Percentiles rank a stretch among this genome's conserved stretches.
These are phyloP conservation scores for Hypsopygia costalis DNA, from an alignment of 2,888 invertebrate genomes.

Conservation along the genomic window DNA sequence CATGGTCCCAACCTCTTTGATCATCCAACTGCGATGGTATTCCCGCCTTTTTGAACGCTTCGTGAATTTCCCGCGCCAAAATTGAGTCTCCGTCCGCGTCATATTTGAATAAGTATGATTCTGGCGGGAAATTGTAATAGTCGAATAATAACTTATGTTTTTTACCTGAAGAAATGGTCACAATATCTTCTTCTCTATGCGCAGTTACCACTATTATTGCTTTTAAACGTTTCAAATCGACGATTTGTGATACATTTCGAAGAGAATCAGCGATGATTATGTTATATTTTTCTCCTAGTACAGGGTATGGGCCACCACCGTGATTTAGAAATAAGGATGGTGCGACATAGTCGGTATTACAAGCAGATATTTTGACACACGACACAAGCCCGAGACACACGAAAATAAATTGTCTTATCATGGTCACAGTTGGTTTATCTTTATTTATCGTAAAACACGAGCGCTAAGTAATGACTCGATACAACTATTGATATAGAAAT, in stretches of 20 bases:
- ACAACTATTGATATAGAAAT: too few relatives aligned
- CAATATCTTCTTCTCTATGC: conserved; percentile 39
- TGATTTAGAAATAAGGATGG: conserved; percentile 47
- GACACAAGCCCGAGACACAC: too few relatives aligned
- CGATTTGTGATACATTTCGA: conserved; percentile 28
- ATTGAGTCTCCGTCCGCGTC: conserved; percentile 34
- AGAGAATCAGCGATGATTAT: conserved; percentile 33
- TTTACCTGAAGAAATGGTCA: conserved; percentile 37
- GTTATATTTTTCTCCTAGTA: conserved; percentile 36
- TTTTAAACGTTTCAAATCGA: conserved; percentile 30
- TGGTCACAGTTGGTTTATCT: too few relatives aligned
- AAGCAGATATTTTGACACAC: conserved; percentile 7
- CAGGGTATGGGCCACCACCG: conserved; percentile 41
- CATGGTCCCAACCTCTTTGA: conserved; percentile 49
- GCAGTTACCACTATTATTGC: conserved; percentile 43
- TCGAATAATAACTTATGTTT: conserved; percentile 36
- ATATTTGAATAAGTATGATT: conserved; percentile 40
- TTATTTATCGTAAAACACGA: too few relatives aligned
- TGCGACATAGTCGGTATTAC: conserved; percentile 20
- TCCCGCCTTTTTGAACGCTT: conserved; percentile 33
- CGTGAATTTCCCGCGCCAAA: conserved; percentile 35
- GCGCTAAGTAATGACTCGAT: too few relatives aligned
- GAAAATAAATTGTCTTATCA: too few relatives aligned
- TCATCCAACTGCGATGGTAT: conserved; percentile 32
- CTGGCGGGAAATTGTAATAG: conserved; percentile 42